Conservation (phyloP, 2,113 vertebrate genomes). For the Scomber scombrus region DNA sequence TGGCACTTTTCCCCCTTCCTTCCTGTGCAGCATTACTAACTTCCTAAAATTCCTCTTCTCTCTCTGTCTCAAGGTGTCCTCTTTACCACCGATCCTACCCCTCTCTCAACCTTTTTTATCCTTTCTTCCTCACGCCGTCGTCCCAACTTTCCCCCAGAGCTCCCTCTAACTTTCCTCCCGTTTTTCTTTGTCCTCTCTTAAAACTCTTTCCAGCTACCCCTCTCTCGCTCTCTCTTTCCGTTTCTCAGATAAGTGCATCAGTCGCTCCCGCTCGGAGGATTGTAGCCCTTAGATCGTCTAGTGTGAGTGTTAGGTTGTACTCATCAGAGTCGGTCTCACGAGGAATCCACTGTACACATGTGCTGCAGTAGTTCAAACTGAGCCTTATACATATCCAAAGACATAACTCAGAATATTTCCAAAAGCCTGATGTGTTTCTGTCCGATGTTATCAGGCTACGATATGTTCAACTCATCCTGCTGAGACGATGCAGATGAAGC, state of each 20-base stretch:
- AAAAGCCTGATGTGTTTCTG: conserved; percentile 39
- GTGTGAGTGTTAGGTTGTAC: conserved; percentile 60
- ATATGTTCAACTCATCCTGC: neutral
- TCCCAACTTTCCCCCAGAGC: conserved; percentile 47
- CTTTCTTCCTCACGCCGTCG: conserved; percentile 16
- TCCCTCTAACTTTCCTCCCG: conserved; percentile 54
- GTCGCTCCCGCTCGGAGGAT: conserved; percentile 49
- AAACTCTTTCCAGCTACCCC: conserved; percentile 40
- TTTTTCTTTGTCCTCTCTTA: conserved; percentile 43
- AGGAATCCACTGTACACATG: conserved; percentile 64
- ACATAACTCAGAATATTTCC: conserved; percentile 32
- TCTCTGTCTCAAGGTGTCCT: conserved; percentile 46
- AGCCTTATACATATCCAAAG: conserved; percentile 66
- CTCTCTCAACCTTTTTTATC: neutral
- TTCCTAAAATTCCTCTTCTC: conserved; percentile 25
- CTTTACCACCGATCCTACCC: neutral
- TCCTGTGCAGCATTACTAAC: neutral
- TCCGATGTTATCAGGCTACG: conserved; percentile 25
- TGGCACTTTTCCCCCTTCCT: neutral
- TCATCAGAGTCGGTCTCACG: conserved; percentile 57
- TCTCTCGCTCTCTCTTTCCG: conserved; percentile 15
- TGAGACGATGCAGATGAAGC: neutral
- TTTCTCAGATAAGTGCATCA: conserved; percentile 69
- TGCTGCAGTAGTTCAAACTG: conserved; percentile 50
- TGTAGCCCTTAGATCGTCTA: conserved; percentile 43